These are phyloP conservation scores for Montipora foliosa DNA, from an alignment of 64 coral and sea anemone species.

Conservation along the genomic window DNA sequence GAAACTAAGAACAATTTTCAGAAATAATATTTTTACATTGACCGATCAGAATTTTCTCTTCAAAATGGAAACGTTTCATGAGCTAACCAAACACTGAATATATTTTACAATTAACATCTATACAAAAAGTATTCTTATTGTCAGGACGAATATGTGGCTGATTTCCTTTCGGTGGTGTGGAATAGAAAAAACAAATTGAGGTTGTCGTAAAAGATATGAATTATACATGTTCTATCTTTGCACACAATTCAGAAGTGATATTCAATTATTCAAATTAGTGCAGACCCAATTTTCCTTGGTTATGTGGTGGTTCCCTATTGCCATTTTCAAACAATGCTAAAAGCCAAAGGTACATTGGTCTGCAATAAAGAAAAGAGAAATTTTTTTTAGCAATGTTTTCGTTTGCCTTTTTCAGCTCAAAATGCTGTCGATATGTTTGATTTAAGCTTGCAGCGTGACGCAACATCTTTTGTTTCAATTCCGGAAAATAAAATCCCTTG, in stretches of 20 bases:
- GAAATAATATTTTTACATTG: not conserved
- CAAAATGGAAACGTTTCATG: not conserved
- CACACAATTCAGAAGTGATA: conserved; percentile 65
- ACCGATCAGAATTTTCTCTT: conserved; percentile 16
- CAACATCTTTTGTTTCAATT: conserved; percentile 37
- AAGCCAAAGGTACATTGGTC: not conserved
- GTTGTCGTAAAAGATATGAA: conserved; percentile 63
- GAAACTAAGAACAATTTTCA: conserved; percentile 7
- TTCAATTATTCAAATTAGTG: conserved; percentile 70
- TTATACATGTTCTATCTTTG: conserved; percentile 62
- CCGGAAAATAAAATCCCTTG: conserved; percentile 44
- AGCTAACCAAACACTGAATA: conserved; percentile 17
- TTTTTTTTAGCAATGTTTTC: not conserved
- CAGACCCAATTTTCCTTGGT: conserved; percentile 23
- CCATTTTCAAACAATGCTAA: not conserved
- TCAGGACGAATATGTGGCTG: conserved; percentile 8
- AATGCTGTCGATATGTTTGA: conserved; percentile 23
- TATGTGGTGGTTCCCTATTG: not conserved
- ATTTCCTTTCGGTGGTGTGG: conserved; percentile 35
- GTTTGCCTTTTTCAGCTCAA: conserved; percentile 61
- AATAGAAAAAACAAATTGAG: conserved; percentile 73
- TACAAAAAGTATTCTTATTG: conserved; percentile 49
- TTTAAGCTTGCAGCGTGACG: conserved; percentile 39
- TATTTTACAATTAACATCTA: conserved; percentile 1
- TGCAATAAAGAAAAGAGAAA: not conserved